A percentile compares a stretch with the other conserved stretches of the same genome.
These are phyloP conservation scores for Chrysochloris asiatica DNA, from an alignment of 2,113 vertebrate species.

Conservation along the genomic window DNA sequence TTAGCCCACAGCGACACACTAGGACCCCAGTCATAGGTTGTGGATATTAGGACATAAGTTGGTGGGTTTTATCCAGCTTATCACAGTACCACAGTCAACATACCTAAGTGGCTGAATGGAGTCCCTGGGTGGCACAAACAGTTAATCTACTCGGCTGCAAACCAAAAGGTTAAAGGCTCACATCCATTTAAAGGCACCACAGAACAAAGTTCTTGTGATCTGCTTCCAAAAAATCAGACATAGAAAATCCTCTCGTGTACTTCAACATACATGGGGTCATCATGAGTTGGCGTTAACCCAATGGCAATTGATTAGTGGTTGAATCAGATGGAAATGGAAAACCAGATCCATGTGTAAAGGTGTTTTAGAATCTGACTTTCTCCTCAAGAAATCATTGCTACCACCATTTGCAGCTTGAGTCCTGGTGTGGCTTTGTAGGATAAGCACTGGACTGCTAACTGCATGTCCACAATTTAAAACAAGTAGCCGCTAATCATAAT, in stretches of 20 bases:
- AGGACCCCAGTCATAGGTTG: neutral
- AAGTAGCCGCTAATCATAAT: too few species aligned
- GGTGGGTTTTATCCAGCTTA: neutral
- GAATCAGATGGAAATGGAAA: conserved; percentile 9
- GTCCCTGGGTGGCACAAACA: neutral
- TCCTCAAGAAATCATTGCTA: conserved; percentile 3
- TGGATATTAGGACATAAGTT: neutral
- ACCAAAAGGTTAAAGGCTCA: neutral
- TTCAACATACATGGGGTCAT: neutral
- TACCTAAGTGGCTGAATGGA: neutral
- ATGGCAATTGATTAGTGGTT: neutral
- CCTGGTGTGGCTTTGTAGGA: too few species aligned
- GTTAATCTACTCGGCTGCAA: neutral
- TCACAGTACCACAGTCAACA: neutral
- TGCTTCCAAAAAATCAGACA: neutral
- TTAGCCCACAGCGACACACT: too few species aligned
- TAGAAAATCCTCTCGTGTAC: neutral
- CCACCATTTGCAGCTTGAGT: neutral
- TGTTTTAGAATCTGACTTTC: too few species aligned
- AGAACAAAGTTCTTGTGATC: neutral
- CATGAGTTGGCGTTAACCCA: neutral
- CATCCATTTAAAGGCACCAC: neutral
- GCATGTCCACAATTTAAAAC: too few species aligned
- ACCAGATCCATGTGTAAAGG: neutral
- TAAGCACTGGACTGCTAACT: too few species aligned